Evolutionary conservation across 2,113 vertebrate genomes (phyloP).

Genomic region (Mormoops blainvillei): DNA sequence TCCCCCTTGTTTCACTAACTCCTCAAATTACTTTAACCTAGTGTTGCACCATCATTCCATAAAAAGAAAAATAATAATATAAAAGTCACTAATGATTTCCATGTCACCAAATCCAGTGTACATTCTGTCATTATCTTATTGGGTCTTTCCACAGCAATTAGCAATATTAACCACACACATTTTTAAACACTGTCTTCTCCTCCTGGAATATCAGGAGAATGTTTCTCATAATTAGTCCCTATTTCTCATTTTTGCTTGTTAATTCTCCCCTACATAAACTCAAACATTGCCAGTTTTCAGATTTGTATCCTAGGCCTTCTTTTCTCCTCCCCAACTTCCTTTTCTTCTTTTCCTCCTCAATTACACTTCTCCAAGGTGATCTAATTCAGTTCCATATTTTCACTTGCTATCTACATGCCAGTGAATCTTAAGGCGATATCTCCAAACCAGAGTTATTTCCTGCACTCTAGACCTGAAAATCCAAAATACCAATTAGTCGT

Average conservation of each 20-base stretch:
- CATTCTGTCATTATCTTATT: not conserved
- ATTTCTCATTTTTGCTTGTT: not conserved
- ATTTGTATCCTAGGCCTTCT: not conserved
- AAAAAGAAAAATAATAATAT: too few species aligned
- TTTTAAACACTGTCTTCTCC: not conserved
- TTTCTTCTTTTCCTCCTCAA: not conserved
- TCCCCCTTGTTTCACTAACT: not conserved
- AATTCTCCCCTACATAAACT: not conserved
- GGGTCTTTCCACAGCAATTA: not conserved
- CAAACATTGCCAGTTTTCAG: not conserved
- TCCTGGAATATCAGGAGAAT: not conserved
- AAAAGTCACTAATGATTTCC: not conserved
- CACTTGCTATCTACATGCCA: not conserved
- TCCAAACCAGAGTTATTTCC: not conserved
- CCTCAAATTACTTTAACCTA: not conserved
- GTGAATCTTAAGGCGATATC: not conserved
- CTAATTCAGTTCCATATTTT: not conserved
- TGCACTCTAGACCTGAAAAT: not conserved
- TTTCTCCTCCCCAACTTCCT: too few species aligned
- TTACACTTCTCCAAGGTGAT: not conserved
- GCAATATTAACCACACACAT: not conserved
- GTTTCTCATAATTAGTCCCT: not conserved
- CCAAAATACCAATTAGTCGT: not conserved
- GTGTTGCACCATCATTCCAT: not conserved
- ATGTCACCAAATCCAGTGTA: not conserved